Conservation (phyloP, 2,797 vertebrate species). For the Coendou prehensilis region DNA sequence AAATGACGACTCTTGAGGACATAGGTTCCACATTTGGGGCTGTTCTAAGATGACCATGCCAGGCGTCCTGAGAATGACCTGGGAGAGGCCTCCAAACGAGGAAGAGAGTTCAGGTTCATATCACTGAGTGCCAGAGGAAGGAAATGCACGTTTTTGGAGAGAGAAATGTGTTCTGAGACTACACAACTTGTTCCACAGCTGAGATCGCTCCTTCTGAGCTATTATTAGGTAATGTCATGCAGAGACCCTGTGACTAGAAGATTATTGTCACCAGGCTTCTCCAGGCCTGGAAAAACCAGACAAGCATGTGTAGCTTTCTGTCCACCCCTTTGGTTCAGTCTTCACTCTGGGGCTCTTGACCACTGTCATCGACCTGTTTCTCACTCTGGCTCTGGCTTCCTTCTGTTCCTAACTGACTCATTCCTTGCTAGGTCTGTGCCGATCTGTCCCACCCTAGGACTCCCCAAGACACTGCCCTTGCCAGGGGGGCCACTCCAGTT, state of each 20-base stretch:
- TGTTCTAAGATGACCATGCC: background rate
- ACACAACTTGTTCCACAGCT: background rate
- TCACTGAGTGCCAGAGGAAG: background rate
- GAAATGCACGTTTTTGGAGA: background rate
- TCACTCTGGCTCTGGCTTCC: background rate
- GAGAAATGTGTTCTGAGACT: slow-evolving; percentile 7
- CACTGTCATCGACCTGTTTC: background rate
- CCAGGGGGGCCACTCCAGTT: background rate
- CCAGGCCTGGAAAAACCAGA: background rate
- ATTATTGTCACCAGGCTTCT: background rate
- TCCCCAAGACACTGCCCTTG: slow-evolving; percentile 16
- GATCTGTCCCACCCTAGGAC: background rate
- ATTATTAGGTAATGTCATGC: slow-evolving; percentile 14
- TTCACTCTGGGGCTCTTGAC: background rate
- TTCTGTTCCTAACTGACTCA: background rate
- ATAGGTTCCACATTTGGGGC: background rate
- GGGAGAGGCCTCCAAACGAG: background rate
- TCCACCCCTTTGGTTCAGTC: background rate
- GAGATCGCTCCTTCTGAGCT: slow-evolving; percentile 26
- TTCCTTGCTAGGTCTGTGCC: background rate
- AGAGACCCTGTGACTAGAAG: background rate
- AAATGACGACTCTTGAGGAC: slow-evolving; percentile 21
- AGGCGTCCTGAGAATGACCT: background rate
- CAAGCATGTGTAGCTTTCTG: background rate
- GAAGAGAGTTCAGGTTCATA: background rate